Base-by-base conservation (phyloP, 2,888 invertebrate genomes). In the Phalangium opilio region DNA sequence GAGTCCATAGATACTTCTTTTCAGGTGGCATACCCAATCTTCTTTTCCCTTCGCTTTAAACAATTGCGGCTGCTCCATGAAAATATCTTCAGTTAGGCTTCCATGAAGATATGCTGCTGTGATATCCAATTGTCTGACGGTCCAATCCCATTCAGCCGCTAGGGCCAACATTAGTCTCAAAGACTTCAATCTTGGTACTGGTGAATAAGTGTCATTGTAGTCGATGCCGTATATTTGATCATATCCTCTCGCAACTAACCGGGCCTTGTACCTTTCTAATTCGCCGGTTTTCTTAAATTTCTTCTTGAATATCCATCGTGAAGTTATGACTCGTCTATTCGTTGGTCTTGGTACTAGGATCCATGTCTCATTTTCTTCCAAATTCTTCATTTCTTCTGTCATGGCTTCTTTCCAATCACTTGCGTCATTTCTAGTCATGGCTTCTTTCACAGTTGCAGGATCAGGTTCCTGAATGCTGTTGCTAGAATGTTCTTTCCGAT, bases 41-140 rank as follows among this genome's bases (percentile, higher is more conserved):
- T 34, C 34, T 10, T 12, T 34, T 12, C 39, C 14, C 17, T 15
- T n/a, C 45, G 32, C n/a, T 34, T 35, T n/a, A n/a, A n/a, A n/a
- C n/a, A n/a, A n/a, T 18, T 45, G 19, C 17, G 40, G 39, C n/a
- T 39, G 39, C 11, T 18, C n/a, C 45, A 45, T 39, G 17, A 39
- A 45, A 15, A 45, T 2, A 15, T 45, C 45, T 3, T 45, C 45
- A 18, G 38, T 17, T 39, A 45, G 17, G 14, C 21, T 35, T 8
- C 44, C 35, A 20, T 44, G 35, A 20, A 44, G 36, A 15, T 35
- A 44, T 3, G 45, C 45, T n/a, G 32, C 45, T 2, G 45, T 45
- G 2, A 39, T 21, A 14, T 46, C 41, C 14, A 46, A 41, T 19
- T 46, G 46, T 3, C 36, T 33, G 18, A 46, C 12, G 1, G 41